Evolutionary conservation across 1,140 invertebrate species (phyloP).

Genomic region (Mylabris phalerata): DNA sequence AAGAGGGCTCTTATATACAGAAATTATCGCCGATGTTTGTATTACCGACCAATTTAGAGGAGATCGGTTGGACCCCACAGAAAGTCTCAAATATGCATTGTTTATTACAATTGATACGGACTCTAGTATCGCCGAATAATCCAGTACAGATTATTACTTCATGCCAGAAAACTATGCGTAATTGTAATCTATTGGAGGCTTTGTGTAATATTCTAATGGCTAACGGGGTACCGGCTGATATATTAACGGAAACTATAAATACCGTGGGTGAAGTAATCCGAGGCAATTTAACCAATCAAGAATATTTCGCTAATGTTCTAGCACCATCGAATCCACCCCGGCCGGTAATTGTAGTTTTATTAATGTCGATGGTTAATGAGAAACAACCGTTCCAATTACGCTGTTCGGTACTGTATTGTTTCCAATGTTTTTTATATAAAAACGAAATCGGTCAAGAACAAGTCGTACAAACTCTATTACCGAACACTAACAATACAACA

Average conservation of each 20-base stretch:
- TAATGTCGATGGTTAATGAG: slow-evolving; percentile 99
- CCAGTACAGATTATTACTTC: slow-evolving; percentile 53
- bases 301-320: slow-evolving; percentile 84
- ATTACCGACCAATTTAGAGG: slow-evolving; percentile 61
- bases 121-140: slow-evolving; percentile 43
- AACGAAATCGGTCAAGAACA: slow-evolving; percentile 85
- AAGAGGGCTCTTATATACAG: slow-evolving; percentile 94
- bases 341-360: slow-evolving; percentile 85
- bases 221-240: slow-evolving; percentile 91
- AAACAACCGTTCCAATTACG: slow-evolving; percentile 84
- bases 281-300: slow-evolving; percentile 85
- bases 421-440: slow-evolving; percentile 91
- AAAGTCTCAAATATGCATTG: slow-evolving; percentile 93
- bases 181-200: slow-evolving; percentile 71
- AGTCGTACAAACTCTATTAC: slow-evolving; percentile 86
- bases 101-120: slow-evolving; percentile 83
- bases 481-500: slow-evolving; percentile 49
- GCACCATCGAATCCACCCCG: slow-evolving; percentile 87
- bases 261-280: slow-evolving; percentile 92
- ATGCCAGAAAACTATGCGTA: slow-evolving; percentile 85
- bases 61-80: slow-evolving; percentile 84
- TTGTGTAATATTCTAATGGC: slow-evolving; percentile 91
- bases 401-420: slow-evolving; percentile 94
- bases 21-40: slow-evolving; percentile 81
- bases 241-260: slow-evolving; percentile 93